Conservation (phyloP, 2,797 vertebrate species). For the Parambassis ranga region DNA sequence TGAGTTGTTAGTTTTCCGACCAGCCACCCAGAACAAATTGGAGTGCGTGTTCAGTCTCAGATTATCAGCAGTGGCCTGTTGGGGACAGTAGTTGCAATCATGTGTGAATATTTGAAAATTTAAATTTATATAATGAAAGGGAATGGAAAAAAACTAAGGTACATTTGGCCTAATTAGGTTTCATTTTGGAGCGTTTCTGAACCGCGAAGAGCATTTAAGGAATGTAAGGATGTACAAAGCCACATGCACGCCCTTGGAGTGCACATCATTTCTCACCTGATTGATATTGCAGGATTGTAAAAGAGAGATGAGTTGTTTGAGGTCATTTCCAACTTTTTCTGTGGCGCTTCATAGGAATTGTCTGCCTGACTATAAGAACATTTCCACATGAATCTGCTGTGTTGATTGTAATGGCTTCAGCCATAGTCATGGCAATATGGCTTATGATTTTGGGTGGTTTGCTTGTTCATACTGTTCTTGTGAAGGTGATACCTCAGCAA, state of each 20-base stretch:
- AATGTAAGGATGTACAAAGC: background rate
- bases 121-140: background rate
- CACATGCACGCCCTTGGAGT: background rate
- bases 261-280: constrained; percentile 1
- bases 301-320: background rate
- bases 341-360: too few species aligned
- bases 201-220: constrained; percentile 7
- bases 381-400: too few species aligned
- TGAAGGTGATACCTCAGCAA: too few species aligned
- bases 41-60: background rate
- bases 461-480: too few species aligned
- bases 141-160: constrained; percentile 7
- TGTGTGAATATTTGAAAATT: constrained; percentile 12
- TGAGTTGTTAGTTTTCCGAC: constrained; percentile 9
- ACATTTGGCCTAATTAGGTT: background rate
- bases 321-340: too few species aligned
- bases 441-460: too few species aligned
- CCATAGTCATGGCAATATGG: too few species aligned
- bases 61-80: constrained; percentile 10
- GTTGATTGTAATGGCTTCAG: too few species aligned
- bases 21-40: constrained; percentile 32
- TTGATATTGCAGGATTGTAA: background rate
- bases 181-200: background rate
- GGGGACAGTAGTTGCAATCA: background rate
- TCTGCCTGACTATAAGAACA: too few species aligned